A percentile compares a stretch with the other conserved stretches of the same genome.
These are phyloP conservation scores for Potamilus streckersoni DNA, from an alignment of 1,140 invertebrate species.

Conservation along the genomic window DNA sequence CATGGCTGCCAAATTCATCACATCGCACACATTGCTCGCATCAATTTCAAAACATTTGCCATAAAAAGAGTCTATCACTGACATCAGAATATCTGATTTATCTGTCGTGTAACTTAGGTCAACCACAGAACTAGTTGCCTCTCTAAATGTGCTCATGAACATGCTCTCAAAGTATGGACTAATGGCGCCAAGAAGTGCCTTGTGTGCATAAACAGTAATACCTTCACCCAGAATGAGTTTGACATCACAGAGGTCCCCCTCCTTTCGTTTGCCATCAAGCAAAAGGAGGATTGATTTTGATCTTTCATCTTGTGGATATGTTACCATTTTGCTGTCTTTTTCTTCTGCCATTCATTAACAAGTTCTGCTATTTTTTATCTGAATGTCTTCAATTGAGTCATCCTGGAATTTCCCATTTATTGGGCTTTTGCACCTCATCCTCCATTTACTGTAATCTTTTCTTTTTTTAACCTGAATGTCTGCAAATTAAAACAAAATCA, in stretches of 20 bases:
- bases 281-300: constrained; percentile 3
- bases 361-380: no score
- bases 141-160: constrained; percentile 14
- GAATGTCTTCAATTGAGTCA: no score
- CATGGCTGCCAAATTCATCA: constrained; percentile 13
- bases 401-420: no score
- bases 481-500: no score
- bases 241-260: constrained; percentile 20
- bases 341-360: no score
- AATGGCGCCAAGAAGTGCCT: constrained; percentile 4
- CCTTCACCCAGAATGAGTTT: constrained; percentile 4
- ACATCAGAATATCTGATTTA: constrained; percentile 2
- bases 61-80: constrained; percentile 17
- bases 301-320: constrained; percentile 6
- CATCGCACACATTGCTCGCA: constrained; percentile 13
- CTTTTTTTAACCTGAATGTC: no score
- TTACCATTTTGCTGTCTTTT: neutral
- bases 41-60: constrained; percentile 13
- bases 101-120: constrained; percentile 11
- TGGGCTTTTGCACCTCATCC: no score
- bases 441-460: no score
- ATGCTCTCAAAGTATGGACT: constrained; percentile 17
- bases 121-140: constrained; percentile 6
- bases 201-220: constrained; percentile 19
- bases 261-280: constrained; percentile 1